phyloP scores from a whole-genome alignment of 2,888 invertebrate genomes.

The Aproaerema taeniolella region DNA sequence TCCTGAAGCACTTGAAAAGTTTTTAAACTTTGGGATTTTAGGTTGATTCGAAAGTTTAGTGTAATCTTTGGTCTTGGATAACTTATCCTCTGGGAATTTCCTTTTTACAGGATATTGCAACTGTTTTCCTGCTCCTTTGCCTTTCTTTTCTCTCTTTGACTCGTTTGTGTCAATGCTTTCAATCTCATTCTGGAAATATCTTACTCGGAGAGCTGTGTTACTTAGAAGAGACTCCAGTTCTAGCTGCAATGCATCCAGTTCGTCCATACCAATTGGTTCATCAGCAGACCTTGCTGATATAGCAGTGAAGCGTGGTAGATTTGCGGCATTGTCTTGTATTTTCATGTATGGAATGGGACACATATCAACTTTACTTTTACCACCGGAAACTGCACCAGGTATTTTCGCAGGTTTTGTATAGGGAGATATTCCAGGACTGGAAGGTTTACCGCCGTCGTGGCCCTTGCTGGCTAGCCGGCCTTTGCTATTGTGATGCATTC shows the following conservation, averaged over 20 bases:
- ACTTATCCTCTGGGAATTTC: slow-evolving; percentile 75
- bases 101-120: slow-evolving; percentile 75
- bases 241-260: slow-evolving; percentile 90
- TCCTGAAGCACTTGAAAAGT: slow-evolving; percentile 58
- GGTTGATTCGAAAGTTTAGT: slow-evolving; percentile 72
- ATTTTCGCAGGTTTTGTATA: slow-evolving; percentile 68
- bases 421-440: slow-evolving; percentile 68
- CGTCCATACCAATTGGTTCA: slow-evolving; percentile 91
- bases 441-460: slow-evolving; percentile 68
- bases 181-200: slow-evolving; percentile 87
- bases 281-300: slow-evolving; percentile 82
- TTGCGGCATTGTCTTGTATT: slow-evolving; percentile 81
- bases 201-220: slow-evolving; percentile 86
- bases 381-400: slow-evolving; percentile 54
- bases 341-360: slow-evolving; percentile 81
- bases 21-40: slow-evolving; percentile 79
- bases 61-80: slow-evolving; percentile 77
- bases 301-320: slow-evolving; percentile 81
- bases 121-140: slow-evolving; percentile 72
- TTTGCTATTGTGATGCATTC: slow-evolving; percentile 72
- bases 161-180: slow-evolving; percentile 80
- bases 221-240: slow-evolving; percentile 92
- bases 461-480: slow-evolving; percentile 70
- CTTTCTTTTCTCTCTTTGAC: slow-evolving; percentile 71
- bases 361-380: slow-evolving; percentile 61